A percentile compares a stretch with the other conserved stretches of the same genome.
Evolutionary conservation across 1,140 invertebrate genomes (phyloP).

Genomic region (Drosophila santomea): DNA sequence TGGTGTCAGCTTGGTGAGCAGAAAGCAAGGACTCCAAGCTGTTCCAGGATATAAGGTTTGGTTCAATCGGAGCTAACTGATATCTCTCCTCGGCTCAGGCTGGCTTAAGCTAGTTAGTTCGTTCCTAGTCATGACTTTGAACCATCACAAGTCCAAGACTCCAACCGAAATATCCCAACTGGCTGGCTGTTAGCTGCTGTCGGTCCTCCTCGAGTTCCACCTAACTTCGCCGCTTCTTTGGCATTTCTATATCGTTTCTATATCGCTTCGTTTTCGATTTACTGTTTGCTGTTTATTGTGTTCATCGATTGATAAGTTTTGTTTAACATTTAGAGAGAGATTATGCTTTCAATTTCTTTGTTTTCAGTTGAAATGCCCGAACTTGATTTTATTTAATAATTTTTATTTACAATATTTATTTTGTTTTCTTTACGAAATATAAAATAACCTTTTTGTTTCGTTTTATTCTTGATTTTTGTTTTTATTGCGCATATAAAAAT

Average conservation of each 20-base stretch:
- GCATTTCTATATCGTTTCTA: conserved; percentile 35
- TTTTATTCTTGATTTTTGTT: conserved; percentile 34
- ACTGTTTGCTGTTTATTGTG: conserved; percentile 30
- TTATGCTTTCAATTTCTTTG: conserved; percentile 51
- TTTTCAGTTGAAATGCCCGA: conserved; percentile 68
- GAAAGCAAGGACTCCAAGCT: conserved; percentile 23
- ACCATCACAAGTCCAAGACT: conserved; percentile 10
- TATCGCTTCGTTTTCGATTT: conserved; percentile 45
- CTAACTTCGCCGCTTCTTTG: conserved; percentile 33
- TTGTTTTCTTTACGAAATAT: conserved; percentile 54
- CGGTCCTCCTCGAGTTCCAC: conserved; percentile 17
- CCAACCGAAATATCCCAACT: conserved; percentile 11
- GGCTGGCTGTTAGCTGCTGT: conserved; percentile 6
- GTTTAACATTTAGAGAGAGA: conserved; percentile 64
- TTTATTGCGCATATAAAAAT: conserved; percentile 65
- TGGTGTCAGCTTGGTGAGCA: conserved; percentile 21
- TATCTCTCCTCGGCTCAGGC: conserved; percentile 14
- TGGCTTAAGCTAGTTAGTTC: conserved; percentile 7
- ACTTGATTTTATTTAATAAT: conserved; percentile 52
- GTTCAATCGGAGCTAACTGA: conserved; percentile 19
- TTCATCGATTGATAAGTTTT: conserved; percentile 50
- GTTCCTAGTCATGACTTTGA: conserved; percentile 12
- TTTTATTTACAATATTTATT: conserved; percentile 72
- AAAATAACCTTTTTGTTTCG: conserved; percentile 52
- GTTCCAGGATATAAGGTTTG: conserved; percentile 12